These are phyloP conservation scores for Caenorhabditis afra DNA, from an alignment of 2,888 invertebrate species.

Conservation along the genomic window DNA sequence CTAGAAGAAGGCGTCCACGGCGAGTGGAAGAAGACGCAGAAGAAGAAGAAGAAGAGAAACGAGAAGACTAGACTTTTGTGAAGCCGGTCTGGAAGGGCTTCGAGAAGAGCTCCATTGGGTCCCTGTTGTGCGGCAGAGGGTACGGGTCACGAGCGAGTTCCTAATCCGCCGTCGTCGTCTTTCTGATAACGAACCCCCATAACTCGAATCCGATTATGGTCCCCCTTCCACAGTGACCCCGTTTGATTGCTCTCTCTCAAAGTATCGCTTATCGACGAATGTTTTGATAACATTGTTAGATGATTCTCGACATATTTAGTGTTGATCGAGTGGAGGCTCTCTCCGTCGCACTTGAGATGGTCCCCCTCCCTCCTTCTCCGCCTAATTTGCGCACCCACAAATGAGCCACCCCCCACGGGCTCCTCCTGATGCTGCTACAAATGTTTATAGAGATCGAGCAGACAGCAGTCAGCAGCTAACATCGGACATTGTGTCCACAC, in stretches of 20 bases:
- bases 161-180: neutral
- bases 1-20: neutral
- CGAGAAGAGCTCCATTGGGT: too few species aligned
- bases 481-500: constrained; percentile 43
- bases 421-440: constrained; percentile 32
- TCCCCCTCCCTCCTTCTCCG: constrained; percentile 2
- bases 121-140: neutral
- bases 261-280: constrained; percentile 30
- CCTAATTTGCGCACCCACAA: constrained; percentile 53
- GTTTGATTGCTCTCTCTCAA: constrained; percentile 5
- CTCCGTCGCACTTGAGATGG: constrained; percentile 25
- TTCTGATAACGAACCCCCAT: neutral
- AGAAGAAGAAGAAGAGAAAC: constrained; percentile 8
- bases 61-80: too few species aligned
- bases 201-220: constrained; percentile 28
- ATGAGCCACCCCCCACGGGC: too few species aligned
- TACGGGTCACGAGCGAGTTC: neutral
- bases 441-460: constrained; percentile 55
- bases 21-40: too few species aligned
- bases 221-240: neutral
- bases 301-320: constrained; percentile 47
- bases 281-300: constrained; percentile 30
- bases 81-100: too few species aligned
- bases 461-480: too few species aligned
- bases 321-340: constrained; percentile 24